Conservation (phyloP, 2,113 vertebrate species). For the Sinosuthora webbiana region DNA sequence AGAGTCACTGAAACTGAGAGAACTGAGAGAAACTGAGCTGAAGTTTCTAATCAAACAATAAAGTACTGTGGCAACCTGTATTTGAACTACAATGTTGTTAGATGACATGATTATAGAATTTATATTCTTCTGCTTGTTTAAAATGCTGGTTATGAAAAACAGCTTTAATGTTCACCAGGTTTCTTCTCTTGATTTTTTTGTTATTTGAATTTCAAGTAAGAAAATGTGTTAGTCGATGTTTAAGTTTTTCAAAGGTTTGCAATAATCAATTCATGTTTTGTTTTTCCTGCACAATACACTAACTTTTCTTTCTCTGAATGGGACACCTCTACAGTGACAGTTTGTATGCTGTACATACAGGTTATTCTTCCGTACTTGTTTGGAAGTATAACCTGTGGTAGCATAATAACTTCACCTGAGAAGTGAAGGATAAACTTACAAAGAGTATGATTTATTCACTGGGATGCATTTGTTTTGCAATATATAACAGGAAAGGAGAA, state of each 20-base stretch:
- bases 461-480: background rate
- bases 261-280: background rate
- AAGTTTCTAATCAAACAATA: accelerated
- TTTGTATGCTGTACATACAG: background rate
- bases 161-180: background rate
- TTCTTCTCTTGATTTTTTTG: background rate
- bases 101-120: background rate
- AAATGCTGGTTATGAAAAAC: background rate
- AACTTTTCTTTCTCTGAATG: background rate
- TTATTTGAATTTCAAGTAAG: background rate
- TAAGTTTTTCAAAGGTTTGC: background rate
- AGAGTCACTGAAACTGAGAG: background rate
- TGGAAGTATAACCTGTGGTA: background rate
- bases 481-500: background rate
- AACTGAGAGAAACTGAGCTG: background rate
- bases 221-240: accelerated
- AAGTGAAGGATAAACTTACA: background rate
- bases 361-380: background rate
- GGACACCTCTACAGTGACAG: background rate
- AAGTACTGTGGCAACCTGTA: background rate
- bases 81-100: background rate
- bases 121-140: background rate
- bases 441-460: background rate
- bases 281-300: background rate
- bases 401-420: background rate